These are phyloP conservation scores for Microctonus brassicae DNA, from an alignment of 2,888 invertebrate species.

Conservation along the genomic window DNA sequence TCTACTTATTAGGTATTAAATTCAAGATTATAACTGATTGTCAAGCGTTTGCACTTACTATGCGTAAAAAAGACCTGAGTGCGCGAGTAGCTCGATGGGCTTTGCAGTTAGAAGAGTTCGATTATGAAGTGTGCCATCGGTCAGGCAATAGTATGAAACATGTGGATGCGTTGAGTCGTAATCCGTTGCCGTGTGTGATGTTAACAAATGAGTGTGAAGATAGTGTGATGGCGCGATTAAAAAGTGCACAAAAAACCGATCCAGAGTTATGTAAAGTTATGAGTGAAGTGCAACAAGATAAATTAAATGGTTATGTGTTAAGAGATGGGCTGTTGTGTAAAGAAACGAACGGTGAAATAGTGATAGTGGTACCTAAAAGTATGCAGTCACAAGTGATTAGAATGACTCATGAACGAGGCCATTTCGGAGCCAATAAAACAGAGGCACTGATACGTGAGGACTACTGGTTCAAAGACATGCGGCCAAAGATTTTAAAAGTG, in stretches of 20 bases:
- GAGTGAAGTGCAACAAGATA: background rate
- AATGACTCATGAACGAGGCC: slow-evolving; percentile 40
- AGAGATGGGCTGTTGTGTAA: background rate
- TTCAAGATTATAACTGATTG: slow-evolving; percentile 46
- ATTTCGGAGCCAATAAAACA: slow-evolving; percentile 40
- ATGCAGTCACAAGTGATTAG: slow-evolving; percentile 39
- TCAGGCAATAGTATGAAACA: slow-evolving; percentile 44
- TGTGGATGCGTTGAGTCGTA: slow-evolving; percentile 44
- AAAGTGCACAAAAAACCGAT: background rate
- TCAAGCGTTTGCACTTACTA: slow-evolving; percentile 36
- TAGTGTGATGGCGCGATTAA: background rate
- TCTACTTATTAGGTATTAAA: slow-evolving; percentile 39
- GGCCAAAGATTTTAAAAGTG: slow-evolving; percentile 31
- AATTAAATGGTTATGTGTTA: background rate
- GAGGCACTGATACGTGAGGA: slow-evolving; percentile 38
- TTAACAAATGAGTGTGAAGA: background rate
- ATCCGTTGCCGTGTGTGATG: slow-evolving; percentile 36
- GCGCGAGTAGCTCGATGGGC: slow-evolving; percentile 43
- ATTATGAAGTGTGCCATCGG: slow-evolving; percentile 42
- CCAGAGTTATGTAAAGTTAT: background rate
- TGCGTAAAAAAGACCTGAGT: slow-evolving; percentile 40
- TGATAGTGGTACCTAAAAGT: slow-evolving; percentile 29
- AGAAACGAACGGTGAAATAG: background rate
- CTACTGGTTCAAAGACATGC: slow-evolving; percentile 38
- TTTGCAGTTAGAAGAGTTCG: slow-evolving; percentile 41